phyloP scores from a whole-genome alignment of 1,140 invertebrate genomes.

The Andrena cerasifolii region DNA sequence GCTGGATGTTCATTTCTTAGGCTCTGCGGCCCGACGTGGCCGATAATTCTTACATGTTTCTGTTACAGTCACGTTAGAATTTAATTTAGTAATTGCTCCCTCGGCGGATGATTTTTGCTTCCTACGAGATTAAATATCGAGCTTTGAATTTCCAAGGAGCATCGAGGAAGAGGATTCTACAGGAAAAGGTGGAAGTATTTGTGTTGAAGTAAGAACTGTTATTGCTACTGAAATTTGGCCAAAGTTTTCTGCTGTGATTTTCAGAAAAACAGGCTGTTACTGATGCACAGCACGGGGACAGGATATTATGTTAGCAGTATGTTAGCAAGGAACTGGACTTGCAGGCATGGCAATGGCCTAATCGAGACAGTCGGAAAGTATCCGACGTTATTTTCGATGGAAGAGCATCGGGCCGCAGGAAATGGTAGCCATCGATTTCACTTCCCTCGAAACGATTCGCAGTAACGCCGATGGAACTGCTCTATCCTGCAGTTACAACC shows the following conservation, averaged over 20 bases:
- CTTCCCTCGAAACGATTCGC: slow-evolving; percentile 10
- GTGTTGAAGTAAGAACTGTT: not conserved
- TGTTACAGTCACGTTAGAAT: not conserved
- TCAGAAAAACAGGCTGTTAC: not conserved
- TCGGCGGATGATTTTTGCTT: too few species aligned
- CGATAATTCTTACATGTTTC: not conserved
- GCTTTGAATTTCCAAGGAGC: too few species aligned
- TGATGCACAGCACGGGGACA: not conserved
- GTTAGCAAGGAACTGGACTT: not conserved
- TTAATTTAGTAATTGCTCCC: too few species aligned
- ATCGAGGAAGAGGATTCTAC: too few species aligned
- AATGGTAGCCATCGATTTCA: slow-evolving; percentile 29
- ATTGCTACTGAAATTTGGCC: not conserved
- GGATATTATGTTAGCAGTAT: not conserved
- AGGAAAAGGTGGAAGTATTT: too few species aligned
- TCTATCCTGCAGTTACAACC: not conserved
- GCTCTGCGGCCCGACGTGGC: not conserved
- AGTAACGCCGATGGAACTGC: not conserved
- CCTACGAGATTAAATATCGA: too few species aligned
- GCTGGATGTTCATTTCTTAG: not conserved
- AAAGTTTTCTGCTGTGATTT: not conserved
- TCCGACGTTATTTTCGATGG: slow-evolving; percentile 24
- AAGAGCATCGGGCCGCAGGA: slow-evolving; percentile 4
- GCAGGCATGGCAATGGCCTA: slow-evolving; percentile 28
- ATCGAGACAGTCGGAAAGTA: slow-evolving; percentile 6